phyloP scores from a whole-genome alignment of 2,888 invertebrate genomes.

The Aphodius granarius region DNA sequence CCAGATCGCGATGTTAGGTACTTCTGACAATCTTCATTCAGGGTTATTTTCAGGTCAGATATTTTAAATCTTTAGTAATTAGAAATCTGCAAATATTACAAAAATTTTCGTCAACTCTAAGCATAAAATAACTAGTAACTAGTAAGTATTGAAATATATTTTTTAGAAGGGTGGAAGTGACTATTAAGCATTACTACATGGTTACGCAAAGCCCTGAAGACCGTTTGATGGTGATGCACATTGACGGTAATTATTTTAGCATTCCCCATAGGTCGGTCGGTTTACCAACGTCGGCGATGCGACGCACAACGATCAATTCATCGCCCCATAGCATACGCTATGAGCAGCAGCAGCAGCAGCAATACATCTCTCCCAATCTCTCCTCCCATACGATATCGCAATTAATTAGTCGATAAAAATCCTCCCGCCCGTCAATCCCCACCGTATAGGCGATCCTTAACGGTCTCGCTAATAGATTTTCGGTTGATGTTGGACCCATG shows the following conservation, averaged over 20 bases:
- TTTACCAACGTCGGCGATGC: too few species aligned
- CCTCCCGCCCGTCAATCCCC: neutral
- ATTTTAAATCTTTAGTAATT: too few species aligned
- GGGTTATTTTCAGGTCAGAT: too few species aligned
- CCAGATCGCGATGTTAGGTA: too few species aligned
- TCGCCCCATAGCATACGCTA: neutral
- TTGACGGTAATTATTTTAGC: neutral
- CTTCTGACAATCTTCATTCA: too few species aligned
- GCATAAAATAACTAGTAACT: too few species aligned
- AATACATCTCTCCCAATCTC: constrained; percentile 4
- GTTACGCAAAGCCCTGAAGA: neutral
- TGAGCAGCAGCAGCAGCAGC: neutral
- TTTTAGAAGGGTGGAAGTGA: too few species aligned
- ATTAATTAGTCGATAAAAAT: constrained; percentile 17
- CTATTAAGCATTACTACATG: too few species aligned
- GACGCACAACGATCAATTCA: neutral
- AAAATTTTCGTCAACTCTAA: too few species aligned
- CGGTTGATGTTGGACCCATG: constrained; percentile 44
- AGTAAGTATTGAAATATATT: too few species aligned
- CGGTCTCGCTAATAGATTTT: constrained; percentile 35
- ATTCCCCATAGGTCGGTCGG: neutral
- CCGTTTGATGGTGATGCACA: neutral
- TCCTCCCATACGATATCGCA: constrained; percentile 11
- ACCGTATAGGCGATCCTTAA: neutral
- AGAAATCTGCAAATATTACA: too few species aligned